phyloP scores from a whole-genome alignment of 2,888 invertebrate species.

The Tenthredo mesomela region DNA sequence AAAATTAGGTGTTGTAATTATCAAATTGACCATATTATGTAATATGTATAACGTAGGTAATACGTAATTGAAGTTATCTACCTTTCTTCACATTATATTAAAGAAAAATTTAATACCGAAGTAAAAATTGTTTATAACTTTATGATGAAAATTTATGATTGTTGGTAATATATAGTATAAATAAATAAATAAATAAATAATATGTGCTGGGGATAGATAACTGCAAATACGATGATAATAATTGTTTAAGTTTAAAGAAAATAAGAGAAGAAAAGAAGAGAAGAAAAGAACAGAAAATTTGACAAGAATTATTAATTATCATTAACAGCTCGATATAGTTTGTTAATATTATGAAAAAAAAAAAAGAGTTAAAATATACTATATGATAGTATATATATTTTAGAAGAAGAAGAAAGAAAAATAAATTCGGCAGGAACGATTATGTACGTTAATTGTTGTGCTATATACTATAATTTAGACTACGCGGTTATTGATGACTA shows the following conservation, averaged over 20 bases:
- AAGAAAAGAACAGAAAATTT: not conserved
- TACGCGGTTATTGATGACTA: not conserved
- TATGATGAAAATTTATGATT: not conserved
- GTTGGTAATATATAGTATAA: not conserved
- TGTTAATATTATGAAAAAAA: not conserved
- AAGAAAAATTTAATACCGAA: not conserved
- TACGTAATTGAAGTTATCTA: slow-evolving; percentile 34
- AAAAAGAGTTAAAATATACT: not conserved
- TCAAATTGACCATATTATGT: not conserved
- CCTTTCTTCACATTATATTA: not conserved
- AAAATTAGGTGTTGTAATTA: slow-evolving; percentile 22
- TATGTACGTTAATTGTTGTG: not conserved
- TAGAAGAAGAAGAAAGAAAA: not conserved
- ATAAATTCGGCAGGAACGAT: slow-evolving; percentile 36
- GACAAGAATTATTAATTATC: slow-evolving; percentile 15
- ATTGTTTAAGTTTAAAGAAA: not conserved
- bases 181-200: no score
- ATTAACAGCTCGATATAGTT: not conserved
- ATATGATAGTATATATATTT: not conserved
- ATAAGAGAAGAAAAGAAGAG: not conserved
- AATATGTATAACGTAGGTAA: slow-evolving; percentile 4
- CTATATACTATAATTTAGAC: not conserved
- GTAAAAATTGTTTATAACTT: not conserved
- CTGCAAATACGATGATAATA: slow-evolving; percentile 16
- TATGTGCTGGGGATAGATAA: slow-evolving; percentile 13